Base-by-base conservation (phyloP, 2,113 vertebrate genomes). In the Ceyx margarethae region DNA sequence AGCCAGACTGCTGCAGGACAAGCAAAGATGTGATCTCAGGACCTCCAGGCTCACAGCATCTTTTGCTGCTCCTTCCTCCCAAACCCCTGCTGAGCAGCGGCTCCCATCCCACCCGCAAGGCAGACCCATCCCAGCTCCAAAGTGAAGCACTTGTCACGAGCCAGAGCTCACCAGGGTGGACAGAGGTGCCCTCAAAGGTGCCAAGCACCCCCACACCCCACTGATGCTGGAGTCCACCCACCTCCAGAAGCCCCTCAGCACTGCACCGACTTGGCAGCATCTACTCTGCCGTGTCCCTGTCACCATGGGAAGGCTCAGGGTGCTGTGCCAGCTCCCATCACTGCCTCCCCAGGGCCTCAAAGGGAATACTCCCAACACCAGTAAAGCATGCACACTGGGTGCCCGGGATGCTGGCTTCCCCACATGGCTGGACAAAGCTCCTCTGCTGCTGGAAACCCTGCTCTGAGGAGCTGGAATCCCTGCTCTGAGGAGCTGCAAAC, bases 31-130 rank as follows among this genome's bases (percentile, higher is more conserved):
- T 3, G 4, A 77, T 21, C 22, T 26, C 37, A 11, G 31, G 15
- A 66, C 23, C 54, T 68, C 25, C 54, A 60, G 3, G 53, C 9
- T 46, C 28, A 3, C 21, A 54, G 21, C 53, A 37, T 21, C 60
- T 31, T 42, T 29, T 13, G 11, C 22, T 5, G 3, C 33, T 23
- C 40, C 45, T 66, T 48, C 15, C 53, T 64, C 42, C 28, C 56
- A 48, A 45, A 15, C 4, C 25, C 18, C 51, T 5, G 29, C 35
- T 0, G 0, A 69, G 60, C 28, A 21, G 4, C 28, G 0, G 0
- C 4, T 53, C 13, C 31, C 15, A 61, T 6, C 64, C 19, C 56
- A 33, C 17, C 43, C 7, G 16, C 62, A 5, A 69, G 35, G 8
- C 81, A 62, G 71, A 11, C 10, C 54, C 86, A 35, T 0, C 5